These are phyloP conservation scores for cattle (Bos taurus) DNA, from an alignment of 2,113 vertebrate species.

Conservation along the genomic window DNA sequence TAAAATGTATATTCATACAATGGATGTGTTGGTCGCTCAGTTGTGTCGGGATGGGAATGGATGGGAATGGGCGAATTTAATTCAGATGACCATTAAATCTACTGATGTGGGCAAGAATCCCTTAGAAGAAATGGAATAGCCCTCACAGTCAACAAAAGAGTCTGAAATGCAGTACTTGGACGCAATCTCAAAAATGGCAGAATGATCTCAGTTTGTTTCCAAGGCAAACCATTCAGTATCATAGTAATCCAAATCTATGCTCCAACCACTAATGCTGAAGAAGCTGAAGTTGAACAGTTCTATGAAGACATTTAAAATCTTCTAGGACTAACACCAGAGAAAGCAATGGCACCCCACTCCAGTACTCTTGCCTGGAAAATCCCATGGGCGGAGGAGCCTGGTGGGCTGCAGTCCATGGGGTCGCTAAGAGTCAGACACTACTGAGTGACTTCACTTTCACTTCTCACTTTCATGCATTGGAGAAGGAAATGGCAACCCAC, in stretches of 20 bases:
- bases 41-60: background rate
- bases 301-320: background rate
- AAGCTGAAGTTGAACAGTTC: background rate
- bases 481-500: too few species aligned
- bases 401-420: too few species aligned
- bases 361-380: too few species aligned
- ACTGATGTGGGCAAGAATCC: background rate
- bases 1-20: background rate
- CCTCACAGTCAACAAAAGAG: background rate
- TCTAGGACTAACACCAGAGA: background rate
- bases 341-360: too few species aligned
- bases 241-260: background rate
- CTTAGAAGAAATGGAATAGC: background rate
- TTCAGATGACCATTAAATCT: background rate
- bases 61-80: background rate
- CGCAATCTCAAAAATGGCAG: background rate
- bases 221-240: background rate
- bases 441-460: too few species aligned
- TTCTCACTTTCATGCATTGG: too few species aligned
- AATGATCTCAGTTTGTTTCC: background rate
- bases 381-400: too few species aligned
- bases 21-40: background rate
- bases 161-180: background rate
- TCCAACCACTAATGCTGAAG: background rate
- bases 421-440: rapidly evolving